Evolutionary conservation across 2,888 invertebrate genomes (phyloP).

Genomic region (Archaeoteleia sp.): DNA sequence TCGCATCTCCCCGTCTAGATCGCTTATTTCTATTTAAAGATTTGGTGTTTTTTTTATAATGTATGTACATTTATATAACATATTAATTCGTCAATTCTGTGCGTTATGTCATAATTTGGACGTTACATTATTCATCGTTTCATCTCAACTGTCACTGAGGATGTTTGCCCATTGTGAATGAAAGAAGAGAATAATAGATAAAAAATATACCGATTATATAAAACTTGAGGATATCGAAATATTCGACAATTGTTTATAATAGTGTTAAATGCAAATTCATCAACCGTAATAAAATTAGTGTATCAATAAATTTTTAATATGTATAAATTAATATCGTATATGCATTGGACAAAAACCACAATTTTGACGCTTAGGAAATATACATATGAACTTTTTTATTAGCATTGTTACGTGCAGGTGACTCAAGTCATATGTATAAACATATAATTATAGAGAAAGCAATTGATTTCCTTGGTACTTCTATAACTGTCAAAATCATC

Average conservation of each 20-base stretch:
- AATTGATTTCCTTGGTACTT: conserved; percentile 44
- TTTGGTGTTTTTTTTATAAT: no score
- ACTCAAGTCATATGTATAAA: conserved; percentile 23
- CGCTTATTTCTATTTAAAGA: no score
- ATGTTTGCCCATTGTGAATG: neutral
- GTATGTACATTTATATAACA: conserved; percentile 4
- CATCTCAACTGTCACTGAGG: neutral
- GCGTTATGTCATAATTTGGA: conserved; percentile 9
- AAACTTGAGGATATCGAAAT: no score
- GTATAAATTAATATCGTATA: conserved; percentile 23
- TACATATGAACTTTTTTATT: conserved; percentile 35
- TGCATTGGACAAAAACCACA: conserved; percentile 17
- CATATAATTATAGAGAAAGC: conserved; percentile 45
- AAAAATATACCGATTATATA: no score
- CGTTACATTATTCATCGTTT: neutral
- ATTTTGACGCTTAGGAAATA: conserved; percentile 35
- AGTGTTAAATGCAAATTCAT: no score
- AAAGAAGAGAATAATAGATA: no score
- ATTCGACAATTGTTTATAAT: no score
- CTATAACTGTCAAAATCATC: conserved; percentile 41
- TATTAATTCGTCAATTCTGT: conserved; percentile 13
- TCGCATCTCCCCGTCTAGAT: conserved; percentile 2
- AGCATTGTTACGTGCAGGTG: no score
- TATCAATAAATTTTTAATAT: conserved; percentile 2
- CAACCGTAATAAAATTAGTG: no score